These are phyloP conservation scores for Rhopilema esculentum DNA, from an alignment of 30 jellyfish, hydroid and myxozoan species.

Conservation along the genomic window DNA sequence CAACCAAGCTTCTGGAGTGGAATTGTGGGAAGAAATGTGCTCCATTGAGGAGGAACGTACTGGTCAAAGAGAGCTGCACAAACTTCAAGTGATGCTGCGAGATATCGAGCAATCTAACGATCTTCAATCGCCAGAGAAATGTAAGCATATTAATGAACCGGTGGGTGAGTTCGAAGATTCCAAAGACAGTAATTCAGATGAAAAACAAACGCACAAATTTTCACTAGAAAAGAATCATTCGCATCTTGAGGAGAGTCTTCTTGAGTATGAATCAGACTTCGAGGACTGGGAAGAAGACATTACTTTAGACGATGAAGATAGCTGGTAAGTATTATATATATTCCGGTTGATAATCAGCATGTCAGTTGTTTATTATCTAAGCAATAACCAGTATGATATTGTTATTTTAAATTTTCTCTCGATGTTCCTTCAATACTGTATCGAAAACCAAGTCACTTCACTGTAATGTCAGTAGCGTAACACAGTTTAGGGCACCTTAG, in stretches of 20 bases:
- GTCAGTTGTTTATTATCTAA: no score
- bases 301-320: constrained; percentile 54
- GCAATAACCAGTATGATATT: no score
- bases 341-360: no score
- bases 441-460: no score
- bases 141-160: neutral
- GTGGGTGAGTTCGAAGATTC: neutral
- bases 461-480: no score
- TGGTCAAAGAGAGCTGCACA: constrained; percentile 39
- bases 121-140: constrained; percentile 54
- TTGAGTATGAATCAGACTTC: constrained; percentile 20
- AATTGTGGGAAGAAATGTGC: constrained; percentile 41
- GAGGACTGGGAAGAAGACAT: constrained; percentile 37
- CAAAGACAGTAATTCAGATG: neutral
- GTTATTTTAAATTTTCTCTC: no score
- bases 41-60: constrained; percentile 46
- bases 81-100: constrained; percentile 67
- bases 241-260: constrained; percentile 13
- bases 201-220: neutral
- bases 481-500: no score
- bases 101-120: constrained; percentile 70
- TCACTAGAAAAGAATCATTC: neutral
- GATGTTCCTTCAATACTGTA: no score
- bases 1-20: no score
- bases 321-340: constrained; percentile 40